phyloP scores from a whole-genome alignment of 2,113 vertebrate species.

The Thomomys bottae region DNA sequence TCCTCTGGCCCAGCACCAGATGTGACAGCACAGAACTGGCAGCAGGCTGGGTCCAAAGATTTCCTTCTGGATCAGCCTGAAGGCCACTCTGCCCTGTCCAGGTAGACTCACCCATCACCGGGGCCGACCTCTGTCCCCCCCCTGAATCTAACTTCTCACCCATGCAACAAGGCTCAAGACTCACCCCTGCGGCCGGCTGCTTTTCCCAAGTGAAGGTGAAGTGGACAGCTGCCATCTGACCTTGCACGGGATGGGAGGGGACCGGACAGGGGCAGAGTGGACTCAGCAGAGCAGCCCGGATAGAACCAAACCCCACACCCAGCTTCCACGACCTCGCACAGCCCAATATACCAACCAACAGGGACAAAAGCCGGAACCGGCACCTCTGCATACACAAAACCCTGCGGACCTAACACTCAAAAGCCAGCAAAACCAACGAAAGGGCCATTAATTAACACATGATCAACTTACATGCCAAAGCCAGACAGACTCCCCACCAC shows the following conservation, averaged over 20 bases:
- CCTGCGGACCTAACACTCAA: neutral
- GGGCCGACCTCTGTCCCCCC: fast-evolving
- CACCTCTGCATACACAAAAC: neutral
- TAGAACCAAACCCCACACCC: neutral
- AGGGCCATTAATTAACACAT: neutral
- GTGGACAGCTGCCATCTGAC: neutral
- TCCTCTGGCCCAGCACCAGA: neutral
- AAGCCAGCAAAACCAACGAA: neutral
- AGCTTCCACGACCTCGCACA: too few relatives aligned
- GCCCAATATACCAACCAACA: neutral
- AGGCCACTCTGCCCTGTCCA: too few relatives aligned
- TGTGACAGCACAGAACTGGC: neutral
- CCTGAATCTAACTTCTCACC: neutral
- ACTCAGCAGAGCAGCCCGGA: neutral
- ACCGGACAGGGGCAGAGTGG: too few relatives aligned
- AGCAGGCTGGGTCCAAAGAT: neutral
- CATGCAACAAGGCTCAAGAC: neutral
- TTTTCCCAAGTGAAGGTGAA: neutral
- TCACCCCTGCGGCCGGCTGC: neutral
- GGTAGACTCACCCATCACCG: neutral
- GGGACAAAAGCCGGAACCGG: neutral
- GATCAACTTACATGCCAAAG: too few relatives aligned
- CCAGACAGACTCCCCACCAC: too few relatives aligned
- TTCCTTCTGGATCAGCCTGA: neutral
- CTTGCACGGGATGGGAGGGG: fast-evolving